Evolutionary conservation across 2,113 vertebrate species (phyloP).

Genomic region (Cololabis saira): DNA sequence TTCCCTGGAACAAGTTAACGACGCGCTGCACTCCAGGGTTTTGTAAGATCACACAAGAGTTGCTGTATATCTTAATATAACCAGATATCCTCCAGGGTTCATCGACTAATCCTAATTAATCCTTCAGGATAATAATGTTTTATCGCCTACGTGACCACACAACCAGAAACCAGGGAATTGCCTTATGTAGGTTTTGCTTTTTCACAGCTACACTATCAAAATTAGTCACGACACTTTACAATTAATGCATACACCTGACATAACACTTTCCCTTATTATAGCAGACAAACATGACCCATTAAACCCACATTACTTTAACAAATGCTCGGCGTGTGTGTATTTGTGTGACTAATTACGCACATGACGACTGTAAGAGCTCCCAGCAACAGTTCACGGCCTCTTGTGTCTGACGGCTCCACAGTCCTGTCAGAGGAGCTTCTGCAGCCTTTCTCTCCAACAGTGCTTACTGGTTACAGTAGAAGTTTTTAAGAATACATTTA

Average conservation of each 20-base stretch:
- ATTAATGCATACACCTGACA: constrained; percentile 17
- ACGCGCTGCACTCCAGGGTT: not conserved
- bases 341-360: constrained; percentile 3
- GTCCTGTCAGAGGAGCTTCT: not conserved
- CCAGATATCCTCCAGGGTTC: constrained; percentile 22
- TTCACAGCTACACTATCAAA: constrained; percentile 12
- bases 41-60: constrained; percentile 2
- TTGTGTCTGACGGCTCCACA: not conserved
- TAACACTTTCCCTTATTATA: constrained; percentile 1
- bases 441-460: not conserved
- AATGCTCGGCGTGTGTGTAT: not conserved
- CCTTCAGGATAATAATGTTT: constrained; percentile 55
- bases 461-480: constrained; percentile 4
- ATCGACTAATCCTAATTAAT: constrained; percentile 63
- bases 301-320: not conserved
- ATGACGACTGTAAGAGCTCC: not conserved
- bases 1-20: constrained; percentile 12
- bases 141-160: constrained; percentile 28
- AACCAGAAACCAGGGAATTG: constrained; percentile 22
- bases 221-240: constrained; percentile 9
- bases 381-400: not conserved
- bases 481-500: not conserved
- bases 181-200: not conserved
- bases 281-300: constrained; percentile 4
- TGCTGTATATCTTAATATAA: constrained; percentile 27